These are phyloP conservation scores for Parazoanthus atlanticus DNA, from an alignment of 92 coral and sea anemone genomes.

Conservation along the genomic window DNA sequence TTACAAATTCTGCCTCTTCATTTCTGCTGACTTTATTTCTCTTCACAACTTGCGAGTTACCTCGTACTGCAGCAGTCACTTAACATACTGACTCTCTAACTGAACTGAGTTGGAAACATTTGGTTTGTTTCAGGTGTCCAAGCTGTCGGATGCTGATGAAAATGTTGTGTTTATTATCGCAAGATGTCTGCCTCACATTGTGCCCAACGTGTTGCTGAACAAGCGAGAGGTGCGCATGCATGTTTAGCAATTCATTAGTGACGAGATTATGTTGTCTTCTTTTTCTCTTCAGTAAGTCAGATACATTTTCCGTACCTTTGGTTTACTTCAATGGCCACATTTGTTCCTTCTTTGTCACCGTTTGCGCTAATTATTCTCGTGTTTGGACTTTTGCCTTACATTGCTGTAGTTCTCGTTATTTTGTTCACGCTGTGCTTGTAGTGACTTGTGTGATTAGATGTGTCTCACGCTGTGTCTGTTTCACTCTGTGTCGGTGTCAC, in stretches of 20 bases:
- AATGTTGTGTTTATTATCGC: conserved; percentile 86
- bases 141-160: conserved; percentile 86
- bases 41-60: no score
- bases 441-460: no score
- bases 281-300: not conserved
- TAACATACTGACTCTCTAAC: not conserved
- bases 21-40: no score
- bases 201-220: conserved; percentile 91
- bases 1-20: no score
- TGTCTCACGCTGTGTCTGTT: no score
- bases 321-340: no score
- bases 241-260: not conserved
- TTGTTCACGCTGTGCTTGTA: not conserved
- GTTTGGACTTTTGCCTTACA: not conserved
- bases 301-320: not conserved
- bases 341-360: not conserved
- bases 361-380: not conserved
- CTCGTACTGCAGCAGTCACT: not conserved
- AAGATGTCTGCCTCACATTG: conserved; percentile 95
- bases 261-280: not conserved
- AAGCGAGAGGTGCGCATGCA: conserved; percentile 79
- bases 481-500: no score
- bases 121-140: conserved; percentile 70
- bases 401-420: not conserved
- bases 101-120: not conserved